Conservation (phyloP, 2,888 invertebrate genomes). For the Microctonus hyperodae region DNA sequence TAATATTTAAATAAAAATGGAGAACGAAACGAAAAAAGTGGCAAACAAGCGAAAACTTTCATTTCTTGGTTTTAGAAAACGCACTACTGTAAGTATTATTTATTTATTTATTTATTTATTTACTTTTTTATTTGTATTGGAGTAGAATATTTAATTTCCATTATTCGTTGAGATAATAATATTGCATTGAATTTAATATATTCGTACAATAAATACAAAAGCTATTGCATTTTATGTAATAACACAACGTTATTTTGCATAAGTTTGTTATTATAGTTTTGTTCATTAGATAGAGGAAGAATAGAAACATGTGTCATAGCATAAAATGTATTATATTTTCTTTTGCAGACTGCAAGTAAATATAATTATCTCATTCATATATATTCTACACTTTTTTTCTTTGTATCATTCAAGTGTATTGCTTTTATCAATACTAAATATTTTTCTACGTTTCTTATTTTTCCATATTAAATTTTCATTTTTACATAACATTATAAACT, state of each 20-base stretch:
- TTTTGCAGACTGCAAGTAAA: not conserved
- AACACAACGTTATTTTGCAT: not conserved
- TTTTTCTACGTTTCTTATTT: not conserved
- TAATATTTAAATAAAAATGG: constrained; percentile 6
- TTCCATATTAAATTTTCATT: too few relatives aligned
- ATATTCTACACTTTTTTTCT: not conserved
- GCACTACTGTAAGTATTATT: constrained; percentile 62
- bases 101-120: not conserved
- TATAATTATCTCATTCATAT: not conserved
- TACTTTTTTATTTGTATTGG: not conserved
- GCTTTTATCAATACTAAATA: not conserved
- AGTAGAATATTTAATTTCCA: not conserved
- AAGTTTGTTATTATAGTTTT: not conserved
- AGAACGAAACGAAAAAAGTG: constrained; percentile 17
- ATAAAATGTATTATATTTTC: not conserved
- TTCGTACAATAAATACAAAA: not conserved
- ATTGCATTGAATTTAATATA: not conserved
- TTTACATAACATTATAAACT: too few relatives aligned
- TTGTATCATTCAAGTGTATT: not conserved
- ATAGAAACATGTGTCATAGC: not conserved
- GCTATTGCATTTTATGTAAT: not conserved
- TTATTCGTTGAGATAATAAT: too few relatives aligned
- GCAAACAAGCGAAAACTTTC: constrained; percentile 71
- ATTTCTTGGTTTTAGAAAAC: constrained; percentile 75
- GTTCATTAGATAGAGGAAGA: not conserved